Base-by-base conservation (phyloP, 2,113 vertebrate genomes). In the Morone saxatilis region DNA sequence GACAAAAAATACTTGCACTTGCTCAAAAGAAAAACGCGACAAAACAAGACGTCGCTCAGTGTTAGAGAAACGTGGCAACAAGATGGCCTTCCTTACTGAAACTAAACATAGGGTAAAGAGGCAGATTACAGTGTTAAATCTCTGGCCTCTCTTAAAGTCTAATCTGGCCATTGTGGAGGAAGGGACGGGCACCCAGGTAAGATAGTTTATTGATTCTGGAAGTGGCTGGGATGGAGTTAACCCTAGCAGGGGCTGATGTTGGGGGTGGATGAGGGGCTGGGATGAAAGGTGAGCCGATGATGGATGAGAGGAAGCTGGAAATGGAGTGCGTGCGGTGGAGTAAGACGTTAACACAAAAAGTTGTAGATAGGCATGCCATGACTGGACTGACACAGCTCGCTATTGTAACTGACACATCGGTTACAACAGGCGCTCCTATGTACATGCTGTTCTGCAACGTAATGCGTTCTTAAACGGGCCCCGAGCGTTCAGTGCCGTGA, bases 251-350 rank as follows among this genome's bases (percentile, higher is more conserved):
- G 61, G 72, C 78, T 72, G 73, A 84, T 69, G 82, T 82, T 86
- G 83, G 81, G 91, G 89, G 83, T 63, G 50, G 71, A 89, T 51
- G 76, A 80, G 74, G 90, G 91, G 69, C 56, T 43, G 76, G 63
- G 91, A 92, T 92, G 89, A 92, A 92, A 92, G 92, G 92, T 91
- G 92, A 92, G 83, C 71, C 17, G 61, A 80, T 89, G 90, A 92
- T 90, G 88, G 91, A 92, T 92, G 90, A 92, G 90, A 80, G 89
- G 88, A 89, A 89, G 91, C 81, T 80, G 67, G 84, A 84, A 83
- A 89, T 77, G 76, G 85, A 86, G 90, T 86, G 73, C 62, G 54
- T 50, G 86, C 76, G 41, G 76, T 54, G 81, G 78, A 75, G 81
- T 87, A 78, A 88, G 83, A 87, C 85, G 57, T 86, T 70, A 71